Evolutionary conservation across 2,113 vertebrate species (phyloP).

Genomic region (Serinus canaria): DNA sequence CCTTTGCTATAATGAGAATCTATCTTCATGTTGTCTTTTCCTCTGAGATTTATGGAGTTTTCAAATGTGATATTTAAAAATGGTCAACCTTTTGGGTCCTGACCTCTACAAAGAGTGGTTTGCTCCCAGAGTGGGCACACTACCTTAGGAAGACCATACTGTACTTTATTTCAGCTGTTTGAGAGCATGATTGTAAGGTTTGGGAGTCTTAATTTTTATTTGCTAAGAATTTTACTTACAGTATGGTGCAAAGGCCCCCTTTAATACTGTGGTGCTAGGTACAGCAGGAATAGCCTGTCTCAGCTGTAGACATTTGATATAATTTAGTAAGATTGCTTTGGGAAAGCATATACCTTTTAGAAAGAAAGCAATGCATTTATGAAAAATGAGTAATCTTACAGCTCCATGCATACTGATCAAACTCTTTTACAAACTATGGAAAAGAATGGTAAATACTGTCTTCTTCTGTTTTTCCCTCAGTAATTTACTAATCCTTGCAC

Average conservation of each 20-base stretch:
- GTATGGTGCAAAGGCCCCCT: not conserved
- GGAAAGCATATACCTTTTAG: not conserved
- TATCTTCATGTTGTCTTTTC: not conserved
- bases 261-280: not conserved
- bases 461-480: not conserved
- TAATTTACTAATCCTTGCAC: not conserved
- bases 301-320: not conserved
- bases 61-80: not conserved
- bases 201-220: not conserved
- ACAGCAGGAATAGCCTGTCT: not conserved
- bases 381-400: not conserved
- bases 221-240: not conserved
- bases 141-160: not conserved
- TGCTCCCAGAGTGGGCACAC: not conserved
- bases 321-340: not conserved
- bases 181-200: not conserved
- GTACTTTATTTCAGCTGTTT: not conserved
- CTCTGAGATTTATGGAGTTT: not conserved
- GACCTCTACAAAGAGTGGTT: not conserved
- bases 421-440: not conserved
- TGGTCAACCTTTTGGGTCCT: not conserved
- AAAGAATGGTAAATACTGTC: not conserved
- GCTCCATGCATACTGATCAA: not conserved
- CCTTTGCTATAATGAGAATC: not conserved
- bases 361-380: not conserved